These are phyloP conservation scores for Leuciscus waleckii DNA, from an alignment of 2,797 vertebrate genomes.

Conservation along the genomic window DNA sequence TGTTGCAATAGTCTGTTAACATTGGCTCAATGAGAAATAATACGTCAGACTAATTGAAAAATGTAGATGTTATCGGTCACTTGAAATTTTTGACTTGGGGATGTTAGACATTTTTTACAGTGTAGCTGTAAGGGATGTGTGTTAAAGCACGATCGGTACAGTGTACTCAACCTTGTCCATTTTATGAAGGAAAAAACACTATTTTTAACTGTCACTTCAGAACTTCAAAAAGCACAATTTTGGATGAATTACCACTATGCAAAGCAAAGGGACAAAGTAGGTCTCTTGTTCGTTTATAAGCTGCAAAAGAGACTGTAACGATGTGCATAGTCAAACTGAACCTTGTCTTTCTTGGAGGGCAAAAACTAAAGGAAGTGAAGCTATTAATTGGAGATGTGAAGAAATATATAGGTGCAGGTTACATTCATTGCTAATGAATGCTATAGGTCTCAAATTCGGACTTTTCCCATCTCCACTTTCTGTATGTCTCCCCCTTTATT, in stretches of 20 bases:
- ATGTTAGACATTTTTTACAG: too few species aligned
- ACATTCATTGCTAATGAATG: conserved; percentile 57
- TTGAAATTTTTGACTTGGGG: too few species aligned
- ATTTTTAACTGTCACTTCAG: neutral
- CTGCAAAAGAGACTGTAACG: neutral
- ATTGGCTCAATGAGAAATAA: too few species aligned
- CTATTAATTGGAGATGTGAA: conserved; percentile 59
- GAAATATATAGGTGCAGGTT: conserved; percentile 34
- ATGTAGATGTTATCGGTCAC: too few species aligned
- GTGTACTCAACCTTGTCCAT: conserved; percentile 16
- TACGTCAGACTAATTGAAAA: too few species aligned
- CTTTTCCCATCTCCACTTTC: conserved; percentile 26
- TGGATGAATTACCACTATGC: conserved; percentile 21
- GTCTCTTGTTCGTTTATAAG: neutral
- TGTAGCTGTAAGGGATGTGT: too few species aligned
- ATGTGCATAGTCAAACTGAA: neutral
- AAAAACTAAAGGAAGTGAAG: neutral
- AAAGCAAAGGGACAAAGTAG: neutral
- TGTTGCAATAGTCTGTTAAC: too few species aligned
- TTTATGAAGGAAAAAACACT: neutral
- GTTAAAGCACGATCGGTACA: too few species aligned
- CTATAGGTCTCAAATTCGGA: conserved; percentile 29
- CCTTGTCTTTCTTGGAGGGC: neutral
- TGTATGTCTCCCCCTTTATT: neutral
- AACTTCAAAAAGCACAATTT: conserved; percentile 25